Evolutionary conservation across 2,888 invertebrate species (phyloP).

Genomic region (Parnassius glacialis): DNA sequence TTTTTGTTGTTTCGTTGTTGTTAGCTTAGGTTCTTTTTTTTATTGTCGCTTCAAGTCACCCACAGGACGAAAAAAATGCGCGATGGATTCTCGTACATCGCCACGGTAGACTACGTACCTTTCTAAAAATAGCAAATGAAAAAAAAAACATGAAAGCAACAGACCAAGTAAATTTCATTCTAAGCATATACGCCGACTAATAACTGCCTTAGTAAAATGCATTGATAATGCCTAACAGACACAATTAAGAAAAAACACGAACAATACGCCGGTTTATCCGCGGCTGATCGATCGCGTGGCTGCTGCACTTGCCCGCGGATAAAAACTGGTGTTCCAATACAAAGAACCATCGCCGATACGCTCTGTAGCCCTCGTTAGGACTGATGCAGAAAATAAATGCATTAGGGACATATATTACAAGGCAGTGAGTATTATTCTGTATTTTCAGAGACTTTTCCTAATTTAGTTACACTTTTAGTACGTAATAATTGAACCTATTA

Average conservation of each 20-base stretch:
- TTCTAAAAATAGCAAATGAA: too few relatives aligned
- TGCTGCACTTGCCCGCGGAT: background rate
- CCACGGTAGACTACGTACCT: too few relatives aligned
- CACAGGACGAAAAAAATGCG: too few relatives aligned
- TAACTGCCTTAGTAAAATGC: constrained; percentile 7
- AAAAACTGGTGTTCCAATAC: constrained; percentile 17
- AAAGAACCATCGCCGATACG: constrained; percentile 16
- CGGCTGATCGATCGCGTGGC: constrained; percentile 18
- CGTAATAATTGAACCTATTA: too few relatives aligned
- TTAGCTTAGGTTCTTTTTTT: too few relatives aligned
- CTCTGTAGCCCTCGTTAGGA: constrained; percentile 13
- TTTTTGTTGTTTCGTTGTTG: too few relatives aligned
- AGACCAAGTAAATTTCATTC: background rate
- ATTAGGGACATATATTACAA: constrained; percentile 7
- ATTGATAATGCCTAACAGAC: constrained; percentile 12
- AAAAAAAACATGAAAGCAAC: background rate
- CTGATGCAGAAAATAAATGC: constrained; percentile 24
- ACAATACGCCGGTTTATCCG: constrained; percentile 4
- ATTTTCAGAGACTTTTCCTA: background rate
- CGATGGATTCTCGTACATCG: too few relatives aligned
- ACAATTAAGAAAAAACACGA: constrained; percentile 12
- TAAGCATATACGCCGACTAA: background rate
- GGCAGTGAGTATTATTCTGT: constrained; percentile 1
- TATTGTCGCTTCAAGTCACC: too few relatives aligned
- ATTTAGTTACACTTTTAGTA: too few relatives aligned